A percentile compares a stretch with the other conserved stretches of the same genome.
Conservation (phyloP, 2,888 invertebrate species). For the Ischnura elegans region DNA sequence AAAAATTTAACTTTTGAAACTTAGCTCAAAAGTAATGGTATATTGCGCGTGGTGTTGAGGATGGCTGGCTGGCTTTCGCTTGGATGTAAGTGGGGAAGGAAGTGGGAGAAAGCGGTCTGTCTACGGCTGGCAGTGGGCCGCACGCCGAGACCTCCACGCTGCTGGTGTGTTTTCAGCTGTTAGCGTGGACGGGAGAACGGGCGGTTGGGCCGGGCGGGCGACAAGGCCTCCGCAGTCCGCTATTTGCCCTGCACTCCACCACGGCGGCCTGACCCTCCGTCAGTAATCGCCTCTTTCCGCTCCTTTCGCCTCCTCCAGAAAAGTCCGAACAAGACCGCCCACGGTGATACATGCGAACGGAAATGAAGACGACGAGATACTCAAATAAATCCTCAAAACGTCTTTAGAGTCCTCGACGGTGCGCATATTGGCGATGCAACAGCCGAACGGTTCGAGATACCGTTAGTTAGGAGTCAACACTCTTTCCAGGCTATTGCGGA, state of each 20-base stretch:
- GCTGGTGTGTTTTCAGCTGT: background rate
- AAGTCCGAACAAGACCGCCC: background rate
- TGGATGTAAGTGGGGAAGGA: too few species aligned
- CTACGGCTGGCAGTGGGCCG: too few species aligned
- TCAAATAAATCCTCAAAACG: background rate
- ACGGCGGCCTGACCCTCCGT: background rate
- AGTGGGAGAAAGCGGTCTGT: too few species aligned
- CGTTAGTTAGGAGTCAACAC: background rate
- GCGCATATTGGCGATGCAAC: background rate
- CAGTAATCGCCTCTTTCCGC: background rate
- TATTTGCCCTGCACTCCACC: slow-evolving; percentile 21
- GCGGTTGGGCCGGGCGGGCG: background rate
- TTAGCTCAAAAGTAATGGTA: too few species aligned
- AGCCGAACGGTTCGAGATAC: background rate
- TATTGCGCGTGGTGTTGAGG: too few species aligned
- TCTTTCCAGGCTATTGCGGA: too few species aligned
- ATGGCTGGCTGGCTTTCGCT: too few species aligned
- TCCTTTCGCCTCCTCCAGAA: background rate
- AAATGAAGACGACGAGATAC: background rate
- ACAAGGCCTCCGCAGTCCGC: background rate
- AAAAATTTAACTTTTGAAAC: too few species aligned
- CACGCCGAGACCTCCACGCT: background rate
- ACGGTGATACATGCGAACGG: background rate
- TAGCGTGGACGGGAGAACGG: background rate
- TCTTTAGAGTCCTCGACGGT: background rate